Percentiles rank a stretch among this genome's conserved stretches.
Conservation (phyloP, 2,797 vertebrate species). For the Tarsius wallacei region DNA sequence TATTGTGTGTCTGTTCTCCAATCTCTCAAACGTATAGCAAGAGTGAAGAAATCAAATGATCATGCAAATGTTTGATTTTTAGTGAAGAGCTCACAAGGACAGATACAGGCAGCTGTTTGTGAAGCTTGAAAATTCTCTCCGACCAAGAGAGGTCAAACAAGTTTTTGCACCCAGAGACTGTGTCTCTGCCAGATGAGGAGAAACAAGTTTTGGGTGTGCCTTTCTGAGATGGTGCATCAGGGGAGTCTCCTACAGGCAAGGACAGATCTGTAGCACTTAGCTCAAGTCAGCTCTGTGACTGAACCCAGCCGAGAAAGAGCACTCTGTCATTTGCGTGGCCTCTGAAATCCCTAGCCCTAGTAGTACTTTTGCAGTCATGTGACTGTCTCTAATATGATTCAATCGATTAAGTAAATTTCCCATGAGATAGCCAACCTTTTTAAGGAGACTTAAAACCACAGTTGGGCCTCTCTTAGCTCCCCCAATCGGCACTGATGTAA, state of each 20-base stretch:
- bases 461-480: too few species aligned
- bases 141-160: slow-evolving; percentile 48
- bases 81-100: not conserved
- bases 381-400: not conserved
- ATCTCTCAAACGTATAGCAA: not conserved
- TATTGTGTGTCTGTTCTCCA: not conserved
- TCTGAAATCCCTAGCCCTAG: not conserved
- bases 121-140: not conserved
- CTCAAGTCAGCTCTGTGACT: slow-evolving; percentile 15
- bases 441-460: not conserved
- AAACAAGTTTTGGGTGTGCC: slow-evolving; percentile 73
- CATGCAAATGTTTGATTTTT: not conserved
- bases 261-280: slow-evolving; percentile 27
- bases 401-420: not conserved
- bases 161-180: slow-evolving; percentile 24
- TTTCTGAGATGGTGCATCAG: not conserved
- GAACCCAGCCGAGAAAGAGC: not conserved
- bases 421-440: not conserved
- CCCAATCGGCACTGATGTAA: not conserved
- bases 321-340: rapidly evolving
- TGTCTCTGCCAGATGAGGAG: not conserved
- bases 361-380: not conserved
- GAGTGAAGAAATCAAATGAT: not conserved
- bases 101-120: not conserved
- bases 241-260: slow-evolving; percentile 30